phyloP scores from a whole-genome alignment of 1,140 invertebrate genomes.

The Zaprionus ornatus region DNA sequence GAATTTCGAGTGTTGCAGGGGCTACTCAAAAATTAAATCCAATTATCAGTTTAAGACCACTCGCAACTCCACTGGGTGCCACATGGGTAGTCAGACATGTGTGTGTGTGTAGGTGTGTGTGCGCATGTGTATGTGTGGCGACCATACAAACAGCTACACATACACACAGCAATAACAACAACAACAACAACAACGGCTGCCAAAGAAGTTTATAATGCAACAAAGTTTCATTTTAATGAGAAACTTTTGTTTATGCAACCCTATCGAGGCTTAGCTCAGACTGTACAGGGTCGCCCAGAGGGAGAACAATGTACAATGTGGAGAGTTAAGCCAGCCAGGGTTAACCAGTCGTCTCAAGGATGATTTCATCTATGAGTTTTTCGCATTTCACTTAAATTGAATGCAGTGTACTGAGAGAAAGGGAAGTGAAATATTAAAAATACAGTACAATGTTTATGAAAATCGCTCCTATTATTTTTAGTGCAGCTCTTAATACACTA shows the following conservation, averaged over 20 bases:
- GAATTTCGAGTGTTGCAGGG: constrained; percentile 38
- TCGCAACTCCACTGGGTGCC: constrained; percentile 52
- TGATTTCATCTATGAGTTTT: constrained; percentile 12
- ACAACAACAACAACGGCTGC: constrained; percentile 21
- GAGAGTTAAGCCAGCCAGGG: constrained; percentile 27
- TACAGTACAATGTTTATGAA: too few relatives aligned
- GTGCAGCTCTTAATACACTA: too few relatives aligned
- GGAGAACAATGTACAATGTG: constrained; percentile 35
- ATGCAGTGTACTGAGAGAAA: constrained; percentile 25
- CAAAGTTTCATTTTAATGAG: constrained; percentile 80
- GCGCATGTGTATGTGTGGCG: constrained; percentile 16
- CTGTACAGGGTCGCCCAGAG: constrained; percentile 33
- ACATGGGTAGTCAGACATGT: constrained; percentile 34
- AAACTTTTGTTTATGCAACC: constrained; percentile 74
- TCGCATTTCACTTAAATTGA: constrained; percentile 19
- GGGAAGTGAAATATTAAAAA: not conserved
- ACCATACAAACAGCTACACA: constrained; percentile 35
- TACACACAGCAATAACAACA: constrained; percentile 15
- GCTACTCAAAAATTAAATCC: constrained; percentile 81
- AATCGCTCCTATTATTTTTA: too few relatives aligned
- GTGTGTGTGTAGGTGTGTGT: constrained; percentile 17
- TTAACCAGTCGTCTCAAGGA: constrained; percentile 33
- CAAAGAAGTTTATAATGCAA: constrained; percentile 66
- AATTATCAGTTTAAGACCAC: constrained; percentile 81
- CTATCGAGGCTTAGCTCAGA: constrained; percentile 7